phyloP scores from a whole-genome alignment of 2,888 invertebrate species.

The Ormyrus thymus region DNA sequence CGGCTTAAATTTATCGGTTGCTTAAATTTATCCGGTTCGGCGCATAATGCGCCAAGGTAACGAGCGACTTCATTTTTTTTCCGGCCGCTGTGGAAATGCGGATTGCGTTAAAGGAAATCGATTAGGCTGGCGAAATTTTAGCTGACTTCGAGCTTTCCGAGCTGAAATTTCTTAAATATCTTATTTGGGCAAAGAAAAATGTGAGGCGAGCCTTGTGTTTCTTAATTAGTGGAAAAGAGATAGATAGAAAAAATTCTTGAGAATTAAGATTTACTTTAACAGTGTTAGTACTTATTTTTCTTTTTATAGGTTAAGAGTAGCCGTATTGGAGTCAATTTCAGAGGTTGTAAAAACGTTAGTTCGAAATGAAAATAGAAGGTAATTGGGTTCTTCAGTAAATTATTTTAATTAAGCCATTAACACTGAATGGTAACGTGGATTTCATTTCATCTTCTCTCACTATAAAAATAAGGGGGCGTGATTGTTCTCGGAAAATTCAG shows the following conservation, averaged over 20 bases:
- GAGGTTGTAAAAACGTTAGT: neutral
- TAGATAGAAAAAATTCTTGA: neutral
- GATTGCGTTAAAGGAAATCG: too few species aligned
- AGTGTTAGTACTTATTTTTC: neutral
- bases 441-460: too few species aligned
- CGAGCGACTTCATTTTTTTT: neutral
- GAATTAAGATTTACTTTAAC: neutral
- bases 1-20: slow-evolving; percentile 43
- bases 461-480: too few species aligned
- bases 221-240: too few species aligned
- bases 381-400: neutral
- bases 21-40: slow-evolving; percentile 39
- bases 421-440: neutral
- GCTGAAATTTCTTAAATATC: too few species aligned
- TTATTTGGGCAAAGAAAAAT: too few species aligned
- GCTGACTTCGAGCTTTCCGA: too few species aligned
- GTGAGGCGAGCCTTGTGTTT: too few species aligned
- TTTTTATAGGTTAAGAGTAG: too few species aligned
- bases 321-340: neutral
- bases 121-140: too few species aligned
- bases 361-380: neutral
- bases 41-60: neutral
- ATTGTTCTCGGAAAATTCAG: too few species aligned
- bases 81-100: neutral
- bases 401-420: neutral